Base-by-base conservation (phyloP, 1,140 invertebrate species). In the Saxidomus purpurata region DNA sequence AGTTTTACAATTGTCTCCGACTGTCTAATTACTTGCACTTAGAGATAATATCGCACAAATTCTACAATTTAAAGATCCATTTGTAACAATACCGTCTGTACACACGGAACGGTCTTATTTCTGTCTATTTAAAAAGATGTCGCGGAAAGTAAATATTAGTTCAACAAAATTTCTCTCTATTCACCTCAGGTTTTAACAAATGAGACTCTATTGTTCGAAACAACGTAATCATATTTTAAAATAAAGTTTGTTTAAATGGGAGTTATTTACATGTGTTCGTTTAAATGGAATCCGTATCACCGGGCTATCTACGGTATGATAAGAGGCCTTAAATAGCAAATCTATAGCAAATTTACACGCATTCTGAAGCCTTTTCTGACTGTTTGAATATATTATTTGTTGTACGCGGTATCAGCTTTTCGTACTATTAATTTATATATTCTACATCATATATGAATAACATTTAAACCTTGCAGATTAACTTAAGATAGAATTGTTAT, bases 381-480 rank as follows among this genome's bases (percentile, higher is more conserved):
- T 28, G 67, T 38, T 71, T 71, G 67, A 71, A 71, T 71, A 71
- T 38, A 71, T 71, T 38, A 38, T 71, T 40, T 25, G 67, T 36
- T 38, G 31, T 19, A 34, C 34, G 1, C 36, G 67, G 17, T 38
- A 38, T 71, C 34, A 71, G 1, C 1, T 36, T 0, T 36, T 38
- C 67, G 6, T 71, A 28, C 22, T 34, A 79, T 28, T 79, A 19
- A 55, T 79, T 31, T 79, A 36, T 79, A 79, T n/a, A 36, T 79
- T 79, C 19, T 55, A 52, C 76, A 36, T 55, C 43, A 52, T 59
- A 79, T 71, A 79, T 79, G 49, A 55, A 79, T 59, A 79, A 13
- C 47, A 55, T 79, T 55, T 79, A 79, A 79, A 55, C 47, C 17
- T 79, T 1, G 49, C 47, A 55, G 76, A 79, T 79, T 79, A 79